These are phyloP conservation scores for Sinelater perroti DNA, from an alignment of 2,888 invertebrate species.

Conservation along the genomic window DNA sequence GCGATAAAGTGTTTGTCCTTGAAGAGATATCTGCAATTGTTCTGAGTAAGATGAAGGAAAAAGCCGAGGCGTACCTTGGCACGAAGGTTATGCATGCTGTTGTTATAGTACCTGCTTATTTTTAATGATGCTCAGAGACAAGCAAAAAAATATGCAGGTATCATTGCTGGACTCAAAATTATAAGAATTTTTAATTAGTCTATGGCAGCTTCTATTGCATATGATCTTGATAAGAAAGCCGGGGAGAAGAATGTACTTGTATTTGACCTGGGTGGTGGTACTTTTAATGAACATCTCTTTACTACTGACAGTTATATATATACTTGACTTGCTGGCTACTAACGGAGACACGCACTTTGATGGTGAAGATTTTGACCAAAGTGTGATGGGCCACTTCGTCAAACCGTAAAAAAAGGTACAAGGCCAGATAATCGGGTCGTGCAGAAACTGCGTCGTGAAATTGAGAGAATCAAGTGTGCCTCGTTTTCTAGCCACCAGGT, in stretches of 20 bases:
- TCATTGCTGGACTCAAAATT: slow-evolving; percentile 89
- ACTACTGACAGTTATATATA: slow-evolving; percentile 99
- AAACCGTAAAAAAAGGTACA: slow-evolving; percentile 98
- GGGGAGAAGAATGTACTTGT: slow-evolving; percentile 98
- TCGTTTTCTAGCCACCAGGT: slow-evolving; percentile 95
- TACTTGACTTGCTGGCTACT: slow-evolving; percentile 76
- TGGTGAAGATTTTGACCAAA: slow-evolving; percentile 98
- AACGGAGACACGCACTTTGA: slow-evolving; percentile 98
- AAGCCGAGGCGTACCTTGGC: slow-evolving; percentile 96
- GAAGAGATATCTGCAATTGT: slow-evolving; percentile 99
- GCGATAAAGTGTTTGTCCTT: slow-evolving; percentile 91
- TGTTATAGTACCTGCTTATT: slow-evolving; percentile 97
- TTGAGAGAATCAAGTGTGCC: slow-evolving; percentile 96
- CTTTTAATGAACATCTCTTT: slow-evolving; percentile 97
- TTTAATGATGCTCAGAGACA: slow-evolving; percentile 99
- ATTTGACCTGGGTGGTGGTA: slow-evolving; percentile 99
- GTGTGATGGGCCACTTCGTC: slow-evolving; percentile 99
- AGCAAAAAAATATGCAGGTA: slow-evolving; percentile 98
- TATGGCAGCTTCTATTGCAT: slow-evolving; percentile 96
- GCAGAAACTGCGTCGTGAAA: slow-evolving; percentile 95
- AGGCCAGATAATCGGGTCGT: slow-evolving; percentile 94
- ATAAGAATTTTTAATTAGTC: slow-evolving; percentile 99
- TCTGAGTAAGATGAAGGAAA: slow-evolving; percentile 96
- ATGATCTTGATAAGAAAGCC: slow-evolving; percentile 95
- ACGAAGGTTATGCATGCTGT: slow-evolving; percentile 86